These are phyloP conservation scores for Brienomyrus brachyistius DNA, from an alignment of 2,113 vertebrate species.

Conservation along the genomic window DNA sequence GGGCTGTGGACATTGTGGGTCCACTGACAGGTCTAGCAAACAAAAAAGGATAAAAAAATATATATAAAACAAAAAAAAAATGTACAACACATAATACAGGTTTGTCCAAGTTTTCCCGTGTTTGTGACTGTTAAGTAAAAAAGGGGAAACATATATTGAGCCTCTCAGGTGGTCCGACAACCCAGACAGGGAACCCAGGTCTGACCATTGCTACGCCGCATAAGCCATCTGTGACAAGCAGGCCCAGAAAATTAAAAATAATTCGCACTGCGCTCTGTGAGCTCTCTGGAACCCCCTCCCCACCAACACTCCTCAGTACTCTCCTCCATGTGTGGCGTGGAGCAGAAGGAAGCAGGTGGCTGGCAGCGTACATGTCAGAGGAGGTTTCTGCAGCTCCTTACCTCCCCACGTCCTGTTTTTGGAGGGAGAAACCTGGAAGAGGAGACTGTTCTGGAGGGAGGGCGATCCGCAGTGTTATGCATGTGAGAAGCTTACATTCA, in stretches of 20 bases:
- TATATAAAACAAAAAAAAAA: neutral
- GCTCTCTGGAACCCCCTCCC: neutral
- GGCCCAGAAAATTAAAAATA: neutral
- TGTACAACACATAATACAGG: too few relatives aligned
- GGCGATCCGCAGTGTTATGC: neutral
- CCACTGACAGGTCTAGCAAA: neutral
- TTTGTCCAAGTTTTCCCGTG: too few relatives aligned
- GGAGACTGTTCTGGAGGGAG: neutral
- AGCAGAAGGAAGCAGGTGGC: neutral
- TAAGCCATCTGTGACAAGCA: neutral
- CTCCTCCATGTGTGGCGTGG: neutral
- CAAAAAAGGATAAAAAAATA: neutral
- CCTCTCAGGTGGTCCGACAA: neutral
- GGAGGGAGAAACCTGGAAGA: neutral
- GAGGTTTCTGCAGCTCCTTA: neutral
- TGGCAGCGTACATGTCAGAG: neutral
- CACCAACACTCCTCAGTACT: neutral
- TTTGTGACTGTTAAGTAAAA: neutral
- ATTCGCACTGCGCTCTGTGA: neutral
- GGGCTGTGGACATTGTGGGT: neutral
- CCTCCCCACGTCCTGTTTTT: neutral
- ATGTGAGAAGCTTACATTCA: neutral
- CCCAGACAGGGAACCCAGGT: neutral
- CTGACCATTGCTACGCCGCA: neutral
- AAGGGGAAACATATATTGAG: neutral